A percentile compares a stretch with the other conserved stretches of the same genome.
phyloP scores from a whole-genome alignment of 2,888 invertebrate species.

The Seladonia tumulorum region DNA sequence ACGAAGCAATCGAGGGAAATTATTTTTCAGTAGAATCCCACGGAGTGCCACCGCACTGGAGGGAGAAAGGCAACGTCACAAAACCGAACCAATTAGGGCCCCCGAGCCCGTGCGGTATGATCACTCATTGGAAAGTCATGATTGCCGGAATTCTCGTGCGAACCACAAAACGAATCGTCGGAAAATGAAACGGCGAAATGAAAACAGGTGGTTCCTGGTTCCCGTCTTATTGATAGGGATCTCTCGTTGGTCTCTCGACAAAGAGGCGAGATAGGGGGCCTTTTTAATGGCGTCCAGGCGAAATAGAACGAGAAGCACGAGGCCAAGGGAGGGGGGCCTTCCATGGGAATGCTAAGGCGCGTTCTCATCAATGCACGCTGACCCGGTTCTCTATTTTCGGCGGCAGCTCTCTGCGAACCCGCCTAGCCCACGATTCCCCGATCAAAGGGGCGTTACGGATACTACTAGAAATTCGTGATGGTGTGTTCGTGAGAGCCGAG shows the following conservation, averaged over 20 bases:
- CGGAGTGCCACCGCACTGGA: neutral
- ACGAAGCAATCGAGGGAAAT: neutral
- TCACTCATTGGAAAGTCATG: neutral
- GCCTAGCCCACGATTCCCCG: constrained; percentile 67
- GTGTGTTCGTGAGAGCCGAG: constrained; percentile 35
- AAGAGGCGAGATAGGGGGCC: constrained; percentile 25
- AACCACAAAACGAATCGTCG: constrained; percentile 12
- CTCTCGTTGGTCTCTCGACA: constrained; percentile 38
- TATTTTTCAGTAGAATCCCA: neutral
- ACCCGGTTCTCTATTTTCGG: constrained; percentile 70
- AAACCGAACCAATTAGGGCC: constrained; percentile 12
- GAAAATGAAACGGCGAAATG: constrained; percentile 13
- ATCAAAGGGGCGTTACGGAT: constrained; percentile 65
- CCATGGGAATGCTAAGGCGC: constrained; percentile 56
- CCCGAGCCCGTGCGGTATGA: neutral
- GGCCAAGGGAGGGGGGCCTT: neutral
- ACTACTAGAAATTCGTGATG: constrained; percentile 27
- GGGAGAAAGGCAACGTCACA: neutral
- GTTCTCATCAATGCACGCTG: constrained; percentile 51
- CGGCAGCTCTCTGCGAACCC: constrained; percentile 57
- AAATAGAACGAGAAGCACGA: constrained; percentile 34
- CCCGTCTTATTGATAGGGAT: constrained; percentile 47
- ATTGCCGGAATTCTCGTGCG: neutral
- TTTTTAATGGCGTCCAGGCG: constrained; percentile 48
- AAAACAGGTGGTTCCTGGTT: constrained; percentile 48